These are phyloP conservation scores for Netelia melanura DNA, from an alignment of 2,888 invertebrate genomes.

Conservation along the genomic window DNA sequence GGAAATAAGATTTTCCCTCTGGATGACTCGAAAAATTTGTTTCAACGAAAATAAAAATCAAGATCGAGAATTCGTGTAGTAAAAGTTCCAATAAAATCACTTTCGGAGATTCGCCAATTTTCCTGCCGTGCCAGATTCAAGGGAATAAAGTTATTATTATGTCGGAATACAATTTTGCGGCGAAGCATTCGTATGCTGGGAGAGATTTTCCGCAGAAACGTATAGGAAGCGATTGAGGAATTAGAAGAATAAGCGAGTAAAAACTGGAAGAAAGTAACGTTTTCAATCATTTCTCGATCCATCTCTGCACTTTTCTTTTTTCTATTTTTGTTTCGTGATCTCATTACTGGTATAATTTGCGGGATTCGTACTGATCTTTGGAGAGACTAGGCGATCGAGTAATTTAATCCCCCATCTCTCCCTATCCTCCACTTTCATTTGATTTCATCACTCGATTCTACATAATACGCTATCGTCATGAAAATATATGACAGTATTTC, in stretches of 20 bases:
- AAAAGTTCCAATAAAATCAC: constrained; percentile 32
- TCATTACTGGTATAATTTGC: constrained; percentile 14
- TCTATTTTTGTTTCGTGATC: neutral
- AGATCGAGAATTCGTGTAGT: neutral
- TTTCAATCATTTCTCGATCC: neutral
- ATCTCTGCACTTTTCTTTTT: neutral
- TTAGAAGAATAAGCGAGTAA: neutral
- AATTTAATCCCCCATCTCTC: neutral
- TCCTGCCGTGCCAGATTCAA: constrained; percentile 11
- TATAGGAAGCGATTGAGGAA: constrained; percentile 42
- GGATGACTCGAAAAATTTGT: constrained; percentile 9
- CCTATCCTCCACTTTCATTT: neutral
- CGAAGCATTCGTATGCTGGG: constrained; percentile 5
- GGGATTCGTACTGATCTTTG: constrained; percentile 11
- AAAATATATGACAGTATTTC: constrained; percentile 1
- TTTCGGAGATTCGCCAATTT: constrained; percentile 2
- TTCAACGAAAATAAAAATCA: constrained; percentile 4
- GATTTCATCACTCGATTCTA: neutral
- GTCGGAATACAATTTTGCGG: constrained; percentile 32
- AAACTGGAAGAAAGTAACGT: neutral
- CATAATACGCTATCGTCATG: neutral
- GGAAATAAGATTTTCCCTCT: neutral
- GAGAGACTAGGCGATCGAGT: constrained; percentile 1
- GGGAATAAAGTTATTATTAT: constrained; percentile 28
- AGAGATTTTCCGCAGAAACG: constrained; percentile 42